Evolutionary conservation across 2,113 vertebrate species (phyloP).

Genomic region (Calypte anna): DNA sequence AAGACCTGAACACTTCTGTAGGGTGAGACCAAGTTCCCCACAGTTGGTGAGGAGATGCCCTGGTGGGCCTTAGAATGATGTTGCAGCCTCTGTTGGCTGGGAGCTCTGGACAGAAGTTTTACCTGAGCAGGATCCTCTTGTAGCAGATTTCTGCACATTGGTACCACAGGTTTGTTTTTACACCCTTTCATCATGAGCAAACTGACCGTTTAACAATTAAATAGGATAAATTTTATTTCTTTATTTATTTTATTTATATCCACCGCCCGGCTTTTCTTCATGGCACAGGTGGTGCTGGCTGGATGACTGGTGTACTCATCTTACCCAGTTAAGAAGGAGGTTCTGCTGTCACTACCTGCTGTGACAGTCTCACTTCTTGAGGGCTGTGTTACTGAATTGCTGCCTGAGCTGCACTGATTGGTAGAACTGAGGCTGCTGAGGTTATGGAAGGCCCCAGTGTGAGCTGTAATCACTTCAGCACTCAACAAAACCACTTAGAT

Average conservation of each 20-base stretch:
- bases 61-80: accelerated
- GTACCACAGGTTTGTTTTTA: not conserved
- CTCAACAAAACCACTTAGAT: not conserved
- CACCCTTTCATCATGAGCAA: not conserved
- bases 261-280: not conserved
- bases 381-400: not conserved
- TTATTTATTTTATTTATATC: no score
- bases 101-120: not conserved
- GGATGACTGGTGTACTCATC: not conserved
- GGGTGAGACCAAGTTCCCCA: not conserved
- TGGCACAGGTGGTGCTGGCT: not conserved
- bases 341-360: not conserved
- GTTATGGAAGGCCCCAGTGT: not conserved
- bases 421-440: not conserved
- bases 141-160: not conserved
- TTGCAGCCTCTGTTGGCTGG: not conserved
- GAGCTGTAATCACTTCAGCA: not conserved
- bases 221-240: not conserved
- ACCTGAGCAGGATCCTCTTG: not conserved
- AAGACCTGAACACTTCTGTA: not conserved
- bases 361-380: not conserved
- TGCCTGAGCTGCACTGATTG: not conserved
- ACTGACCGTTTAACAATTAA: not conserved
- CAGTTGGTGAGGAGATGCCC: not conserved
- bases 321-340: not conserved